Percentiles rank a stretch among this genome's conserved stretches.
These are phyloP conservation scores for Metopia argyrocephala DNA, from an alignment of 2,888 invertebrate species.

Conservation along the genomic window DNA sequence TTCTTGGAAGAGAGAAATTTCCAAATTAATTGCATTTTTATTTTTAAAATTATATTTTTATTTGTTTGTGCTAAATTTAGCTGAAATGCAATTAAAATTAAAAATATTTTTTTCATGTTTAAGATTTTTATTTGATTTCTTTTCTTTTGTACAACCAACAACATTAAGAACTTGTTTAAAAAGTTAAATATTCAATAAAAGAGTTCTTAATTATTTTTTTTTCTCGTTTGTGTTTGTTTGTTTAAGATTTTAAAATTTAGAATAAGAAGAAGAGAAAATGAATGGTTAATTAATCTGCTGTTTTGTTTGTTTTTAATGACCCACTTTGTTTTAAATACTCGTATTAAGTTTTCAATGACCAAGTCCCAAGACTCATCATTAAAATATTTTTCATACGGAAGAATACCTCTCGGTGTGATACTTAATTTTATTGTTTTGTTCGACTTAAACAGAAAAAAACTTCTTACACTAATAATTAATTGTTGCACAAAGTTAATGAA, in stretches of 20 bases:
- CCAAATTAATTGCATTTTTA: no score
- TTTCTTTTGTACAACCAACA: neutral
- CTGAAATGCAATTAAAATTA: neutral
- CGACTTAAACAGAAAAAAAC: no score
- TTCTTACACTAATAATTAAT: no score
- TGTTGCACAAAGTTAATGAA: no score
- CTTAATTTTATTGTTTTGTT: no score
- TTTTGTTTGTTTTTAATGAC: conserved; percentile 7
- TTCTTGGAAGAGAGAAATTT: no score
- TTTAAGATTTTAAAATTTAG: conserved; percentile 10
- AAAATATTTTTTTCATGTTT: conserved; percentile 1
- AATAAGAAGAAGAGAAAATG: neutral
- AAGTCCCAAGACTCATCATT: neutral
- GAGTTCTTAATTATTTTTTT: conserved; percentile 4
- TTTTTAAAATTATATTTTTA: no score
- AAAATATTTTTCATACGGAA: neutral
- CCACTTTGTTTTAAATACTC: conserved; percentile 13
- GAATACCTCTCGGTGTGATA: no score
- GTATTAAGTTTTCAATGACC: neutral
- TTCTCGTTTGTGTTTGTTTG: no score
- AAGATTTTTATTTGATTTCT: conserved; percentile 2
- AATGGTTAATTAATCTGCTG: conserved; percentile 2
- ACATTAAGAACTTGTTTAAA: neutral
- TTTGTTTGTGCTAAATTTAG: conserved; percentile 1
- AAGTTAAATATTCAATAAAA: neutral